Evolutionary conservation across 2,888 invertebrate genomes (phyloP).

Genomic region (Frankliniella intonsa): DNA sequence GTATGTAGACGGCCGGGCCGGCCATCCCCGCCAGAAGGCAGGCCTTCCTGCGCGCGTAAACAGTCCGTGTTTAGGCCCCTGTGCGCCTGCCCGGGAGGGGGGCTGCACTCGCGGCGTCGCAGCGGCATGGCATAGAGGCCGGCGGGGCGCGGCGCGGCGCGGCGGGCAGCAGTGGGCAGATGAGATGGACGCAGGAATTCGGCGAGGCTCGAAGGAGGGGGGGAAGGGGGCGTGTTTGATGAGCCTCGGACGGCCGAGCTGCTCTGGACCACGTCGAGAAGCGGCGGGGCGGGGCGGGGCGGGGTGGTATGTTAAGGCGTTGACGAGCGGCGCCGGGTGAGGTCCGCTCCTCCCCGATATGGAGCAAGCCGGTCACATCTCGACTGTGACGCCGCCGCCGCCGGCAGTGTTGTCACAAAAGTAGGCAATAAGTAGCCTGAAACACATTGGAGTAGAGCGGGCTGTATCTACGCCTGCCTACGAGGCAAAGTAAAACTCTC

Average conservation of each 20-base stretch:
- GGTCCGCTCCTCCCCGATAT: neutral
- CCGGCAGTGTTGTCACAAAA: too few species aligned
- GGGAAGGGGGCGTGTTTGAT: neutral
- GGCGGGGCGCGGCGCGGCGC: neutral
- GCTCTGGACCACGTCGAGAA: too few species aligned
- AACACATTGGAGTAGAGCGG: neutral
- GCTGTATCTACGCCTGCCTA: too few species aligned
- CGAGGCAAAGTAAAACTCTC: too few species aligned
- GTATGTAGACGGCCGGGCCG: neutral
- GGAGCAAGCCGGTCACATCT: neutral
- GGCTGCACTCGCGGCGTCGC: neutral
- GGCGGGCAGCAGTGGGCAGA: neutral
- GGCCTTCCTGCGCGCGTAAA: neutral
- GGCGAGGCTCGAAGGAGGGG: too few species aligned
- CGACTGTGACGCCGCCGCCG: neutral
- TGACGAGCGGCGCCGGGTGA: neutral
- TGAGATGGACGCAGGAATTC: too few species aligned
- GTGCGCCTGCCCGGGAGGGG: neutral
- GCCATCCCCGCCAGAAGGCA: neutral
- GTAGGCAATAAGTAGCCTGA: neutral
- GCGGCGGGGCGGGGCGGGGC: too few species aligned
- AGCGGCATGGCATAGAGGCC: neutral
- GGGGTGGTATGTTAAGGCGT: neutral
- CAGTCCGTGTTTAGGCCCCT: constrained; percentile 8
- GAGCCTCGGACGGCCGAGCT: too few species aligned